Evolutionary conservation across 2,888 invertebrate genomes (phyloP).

Genomic region (Bimastos eiseni): DNA sequence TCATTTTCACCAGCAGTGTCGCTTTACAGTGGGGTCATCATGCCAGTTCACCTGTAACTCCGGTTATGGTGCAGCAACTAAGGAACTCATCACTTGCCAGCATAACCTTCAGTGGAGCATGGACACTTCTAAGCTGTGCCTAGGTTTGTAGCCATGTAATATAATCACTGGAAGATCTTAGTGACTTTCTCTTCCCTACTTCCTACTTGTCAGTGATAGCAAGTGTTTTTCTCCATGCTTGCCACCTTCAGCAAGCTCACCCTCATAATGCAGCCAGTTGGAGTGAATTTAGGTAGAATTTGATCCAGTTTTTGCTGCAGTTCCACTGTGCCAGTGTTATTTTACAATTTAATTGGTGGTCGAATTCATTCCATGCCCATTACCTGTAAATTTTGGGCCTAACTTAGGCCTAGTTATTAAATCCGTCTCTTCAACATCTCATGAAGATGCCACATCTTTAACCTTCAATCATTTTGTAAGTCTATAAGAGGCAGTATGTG

Average conservation of each 20-base stretch:
- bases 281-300: too few species aligned
- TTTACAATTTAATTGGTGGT: too few species aligned
- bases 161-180: background rate
- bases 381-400: too few species aligned
- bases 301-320: too few species aligned
- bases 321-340: too few species aligned
- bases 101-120: slow-evolving; percentile 36
- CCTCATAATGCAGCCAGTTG: too few species aligned
- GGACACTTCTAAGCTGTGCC: slow-evolving; percentile 31
- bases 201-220: background rate
- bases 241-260: too few species aligned
- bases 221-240: too few species aligned
- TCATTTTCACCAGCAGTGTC: slow-evolving; percentile 26
- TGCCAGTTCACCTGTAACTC: slow-evolving; percentile 32
- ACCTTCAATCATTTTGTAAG: background rate
- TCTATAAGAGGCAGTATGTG: background rate
- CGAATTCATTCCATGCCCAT: too few species aligned
- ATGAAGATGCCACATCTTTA: background rate
- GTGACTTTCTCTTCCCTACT: background rate
- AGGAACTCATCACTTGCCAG: slow-evolving; percentile 25
- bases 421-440: too few species aligned
- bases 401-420: too few species aligned
- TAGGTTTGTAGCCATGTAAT: background rate
- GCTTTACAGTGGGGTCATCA: slow-evolving; percentile 23
- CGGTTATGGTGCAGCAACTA: slow-evolving; percentile 28